Base-by-base conservation (phyloP, 2,888 invertebrate species). In the Cremastinae sp. region DNA sequence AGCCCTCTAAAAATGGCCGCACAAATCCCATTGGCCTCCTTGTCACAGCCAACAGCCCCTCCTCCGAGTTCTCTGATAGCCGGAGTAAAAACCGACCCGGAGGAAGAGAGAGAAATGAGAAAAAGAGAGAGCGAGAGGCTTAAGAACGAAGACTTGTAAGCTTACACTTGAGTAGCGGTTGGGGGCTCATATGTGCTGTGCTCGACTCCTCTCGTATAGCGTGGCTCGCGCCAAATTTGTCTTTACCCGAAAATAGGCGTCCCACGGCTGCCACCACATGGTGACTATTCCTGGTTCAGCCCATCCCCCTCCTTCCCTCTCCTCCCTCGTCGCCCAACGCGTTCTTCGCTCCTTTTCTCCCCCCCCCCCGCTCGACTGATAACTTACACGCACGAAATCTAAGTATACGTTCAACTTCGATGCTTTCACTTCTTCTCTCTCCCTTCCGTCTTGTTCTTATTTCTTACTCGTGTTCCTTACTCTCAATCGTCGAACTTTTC, bases 201-300 rank as follows among this genome's bases (percentile, higher is more conserved):
- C 73, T 65, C 58, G 56, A 65, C 70, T 75, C 74, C 51, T 22
- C 75, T 74, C 75, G 53, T 75, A 74, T 81, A 83, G 84, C 85
- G 61, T 53, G 85, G 83, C 88, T 90, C 91, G 90, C 90, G 93
- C 94, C 94, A 94, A 94, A 94, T 94, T 94, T 94, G 94, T 94
- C 94, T 94, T 94, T 94, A 94, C 94, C 93, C 93, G 92, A 94
- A 94, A 94, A 89, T 89, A 89, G 88, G 86, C 85, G 85, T 87
- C 86, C 86, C 86, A 87, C 84, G 87, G 86, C 85, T 86, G 85
- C 87, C 86, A 85, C 86, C 88, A 86, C 88, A 87, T 87, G 87
- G 84, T 83, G 85, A 87, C 86, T 90, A 89, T 90, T 90, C 88
- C 88, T 88, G 89, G 87, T 83, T 83, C 73, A 61, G 66, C 39